Conservation (phyloP, 2,888 invertebrate species). For the Tanypteryx hageni region DNA sequence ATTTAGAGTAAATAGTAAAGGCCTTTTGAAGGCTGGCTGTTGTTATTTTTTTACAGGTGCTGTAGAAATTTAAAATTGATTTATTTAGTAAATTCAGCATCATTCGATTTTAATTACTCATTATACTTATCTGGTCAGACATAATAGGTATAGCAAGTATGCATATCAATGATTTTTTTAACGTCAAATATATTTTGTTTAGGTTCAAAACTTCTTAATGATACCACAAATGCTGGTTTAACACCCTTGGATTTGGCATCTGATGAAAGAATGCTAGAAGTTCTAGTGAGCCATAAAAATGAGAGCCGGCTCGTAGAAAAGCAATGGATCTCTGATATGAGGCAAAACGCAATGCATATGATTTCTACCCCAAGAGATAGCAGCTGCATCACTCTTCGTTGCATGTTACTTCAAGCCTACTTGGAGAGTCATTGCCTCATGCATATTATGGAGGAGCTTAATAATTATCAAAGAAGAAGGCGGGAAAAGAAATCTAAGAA, state of each 20-base stretch:
- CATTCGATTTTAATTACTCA: background rate
- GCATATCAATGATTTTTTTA: background rate
- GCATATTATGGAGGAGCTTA: background rate
- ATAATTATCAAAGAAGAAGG: background rate
- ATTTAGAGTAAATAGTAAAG: too few species aligned
- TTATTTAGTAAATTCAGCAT: background rate
- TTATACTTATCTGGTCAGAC: background rate
- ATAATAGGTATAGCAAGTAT: too few species aligned
- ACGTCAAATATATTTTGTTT: background rate
- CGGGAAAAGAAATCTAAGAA: background rate
- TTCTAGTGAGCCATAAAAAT: background rate
- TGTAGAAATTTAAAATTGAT: background rate
- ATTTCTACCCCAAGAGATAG: background rate
- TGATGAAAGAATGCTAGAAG: background rate
- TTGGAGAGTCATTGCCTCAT: constrained; percentile 8
- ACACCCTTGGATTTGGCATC: background rate
- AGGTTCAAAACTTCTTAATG: constrained; percentile 29
- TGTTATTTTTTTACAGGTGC: background rate
- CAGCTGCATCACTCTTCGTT: background rate
- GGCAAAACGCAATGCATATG: background rate
- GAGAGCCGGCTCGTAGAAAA: background rate
- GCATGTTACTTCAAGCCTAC: background rate
- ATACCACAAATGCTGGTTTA: constrained; percentile 33
- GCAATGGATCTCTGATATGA: constrained; percentile 36
- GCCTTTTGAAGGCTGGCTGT: background rate